Percentiles rank a stretch among this genome's conserved stretches.
phyloP scores from a whole-genome alignment of 23 tunicate genomes.

The Halocynthia roretzi region DNA sequence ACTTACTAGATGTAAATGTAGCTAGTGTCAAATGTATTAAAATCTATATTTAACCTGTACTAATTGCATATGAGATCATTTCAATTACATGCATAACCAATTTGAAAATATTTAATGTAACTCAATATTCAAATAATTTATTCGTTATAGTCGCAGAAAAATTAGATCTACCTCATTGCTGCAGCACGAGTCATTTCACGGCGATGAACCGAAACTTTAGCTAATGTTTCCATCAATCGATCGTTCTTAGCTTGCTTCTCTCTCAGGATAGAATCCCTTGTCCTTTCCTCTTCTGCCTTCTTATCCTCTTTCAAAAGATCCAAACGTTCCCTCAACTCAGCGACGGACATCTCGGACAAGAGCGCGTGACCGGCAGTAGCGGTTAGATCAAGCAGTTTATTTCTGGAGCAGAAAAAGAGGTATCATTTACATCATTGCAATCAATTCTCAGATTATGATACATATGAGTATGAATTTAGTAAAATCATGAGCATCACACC shows the following conservation, averaged over 20 bases:
- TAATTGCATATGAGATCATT: no score
- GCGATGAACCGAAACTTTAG: slow-evolving; percentile 59
- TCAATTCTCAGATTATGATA: neutral
- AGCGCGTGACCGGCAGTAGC: slow-evolving; percentile 92
- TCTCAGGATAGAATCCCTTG: slow-evolving; percentile 43
- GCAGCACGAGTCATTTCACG: slow-evolving; percentile 77
- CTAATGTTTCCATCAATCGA: slow-evolving; percentile 63
- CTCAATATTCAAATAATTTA: neutral
- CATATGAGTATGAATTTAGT: neutral
- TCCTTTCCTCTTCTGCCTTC: slow-evolving; percentile 53
- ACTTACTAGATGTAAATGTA: no score
- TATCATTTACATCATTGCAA: neutral
- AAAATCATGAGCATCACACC: slow-evolving; percentile 18
- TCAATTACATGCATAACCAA: neutral
- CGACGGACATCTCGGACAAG: slow-evolving; percentile 92
- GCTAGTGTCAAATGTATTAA: no score
- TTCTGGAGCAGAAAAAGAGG: slow-evolving; percentile 20
- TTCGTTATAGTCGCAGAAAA: neutral
- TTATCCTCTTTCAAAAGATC: slow-evolving; percentile 56
- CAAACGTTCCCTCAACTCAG: slow-evolving; percentile 78
- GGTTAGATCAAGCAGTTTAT: slow-evolving; percentile 74
- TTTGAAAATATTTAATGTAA: neutral
- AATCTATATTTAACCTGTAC: no score
- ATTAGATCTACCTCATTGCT: slow-evolving; percentile 19
- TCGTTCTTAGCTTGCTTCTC: slow-evolving; percentile 77